Conservation (phyloP, 2,113 vertebrate species). For the Tor tambroides region DNA sequence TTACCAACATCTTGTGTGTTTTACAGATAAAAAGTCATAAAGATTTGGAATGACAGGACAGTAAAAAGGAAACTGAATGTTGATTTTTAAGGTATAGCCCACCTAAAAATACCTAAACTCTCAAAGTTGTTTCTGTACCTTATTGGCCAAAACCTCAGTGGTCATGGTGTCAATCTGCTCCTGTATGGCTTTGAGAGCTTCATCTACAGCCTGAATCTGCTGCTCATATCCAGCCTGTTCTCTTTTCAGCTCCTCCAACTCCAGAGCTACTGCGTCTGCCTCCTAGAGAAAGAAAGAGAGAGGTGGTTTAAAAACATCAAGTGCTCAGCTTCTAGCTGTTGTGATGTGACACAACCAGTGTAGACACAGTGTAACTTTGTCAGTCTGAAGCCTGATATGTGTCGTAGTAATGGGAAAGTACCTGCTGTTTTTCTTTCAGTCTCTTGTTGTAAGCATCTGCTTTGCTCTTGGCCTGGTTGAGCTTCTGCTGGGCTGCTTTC, state of each 20-base stretch:
- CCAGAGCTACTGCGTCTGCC: conserved; percentile 83
- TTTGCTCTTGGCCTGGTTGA: conserved; percentile 84
- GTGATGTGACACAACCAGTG: background rate
- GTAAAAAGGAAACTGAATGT: too few species aligned
- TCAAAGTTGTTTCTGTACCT: conserved; percentile 71
- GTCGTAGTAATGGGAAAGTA: conserved; percentile 52
- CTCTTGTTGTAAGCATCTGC: conserved; percentile 86
- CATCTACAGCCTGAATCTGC: conserved; percentile 82
- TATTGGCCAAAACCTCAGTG: conserved; percentile 79
- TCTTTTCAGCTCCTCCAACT: conserved; percentile 85
- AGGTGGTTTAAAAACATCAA: background rate
- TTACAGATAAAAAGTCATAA: too few species aligned
- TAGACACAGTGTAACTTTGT: background rate
- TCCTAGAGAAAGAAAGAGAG: conserved; percentile 76
- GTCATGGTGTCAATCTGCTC: conserved; percentile 81
- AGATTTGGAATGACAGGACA: too few species aligned
- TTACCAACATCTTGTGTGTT: too few species aligned
- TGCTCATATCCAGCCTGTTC: conserved; percentile 84
- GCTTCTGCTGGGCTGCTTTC: conserved; percentile 83
- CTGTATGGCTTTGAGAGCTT: conserved; percentile 81
- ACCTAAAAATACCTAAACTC: background rate
- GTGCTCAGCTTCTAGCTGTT: background rate
- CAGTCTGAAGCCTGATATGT: background rate
- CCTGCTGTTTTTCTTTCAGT: conserved; percentile 92
- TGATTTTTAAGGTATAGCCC: background rate